Evolutionary conservation across 1,140 invertebrate species (phyloP).

Genomic region (Steinernema feltiae): DNA sequence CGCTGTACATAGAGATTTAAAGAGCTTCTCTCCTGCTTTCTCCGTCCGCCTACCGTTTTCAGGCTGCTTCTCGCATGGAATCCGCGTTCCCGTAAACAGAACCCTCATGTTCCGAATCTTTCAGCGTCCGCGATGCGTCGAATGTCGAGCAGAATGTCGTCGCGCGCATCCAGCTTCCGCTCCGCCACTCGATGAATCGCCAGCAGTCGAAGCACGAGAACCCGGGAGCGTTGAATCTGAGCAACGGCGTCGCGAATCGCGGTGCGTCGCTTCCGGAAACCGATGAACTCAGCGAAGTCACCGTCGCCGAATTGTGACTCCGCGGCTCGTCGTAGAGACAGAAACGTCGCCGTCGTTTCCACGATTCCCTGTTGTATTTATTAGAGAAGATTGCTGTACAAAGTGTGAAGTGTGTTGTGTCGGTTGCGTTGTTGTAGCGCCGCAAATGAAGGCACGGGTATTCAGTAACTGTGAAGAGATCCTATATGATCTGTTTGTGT

Average conservation of each 20-base stretch:
- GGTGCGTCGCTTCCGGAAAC: neutral
- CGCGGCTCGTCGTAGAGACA: neutral
- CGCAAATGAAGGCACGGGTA: neutral
- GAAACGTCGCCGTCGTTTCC: neutral
- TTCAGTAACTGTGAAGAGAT: too few relatives aligned
- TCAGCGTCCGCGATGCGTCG: neutral
- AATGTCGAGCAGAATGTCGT: neutral
- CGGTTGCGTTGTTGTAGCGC: neutral
- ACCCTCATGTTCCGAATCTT: neutral
- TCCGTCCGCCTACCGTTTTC: neutral
- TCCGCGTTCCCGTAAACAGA: neutral
- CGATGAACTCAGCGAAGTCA: neutral
- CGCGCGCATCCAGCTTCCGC: neutral
- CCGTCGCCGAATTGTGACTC: neutral
- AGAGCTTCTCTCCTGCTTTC: too few relatives aligned
- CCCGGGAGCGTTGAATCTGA: neutral
- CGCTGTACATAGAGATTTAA: neutral
- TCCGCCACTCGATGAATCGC: constrained; percentile 5
- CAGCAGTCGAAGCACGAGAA: neutral
- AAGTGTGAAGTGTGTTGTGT: neutral
- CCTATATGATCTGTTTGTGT: too few relatives aligned
- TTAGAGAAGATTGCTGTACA: neutral
- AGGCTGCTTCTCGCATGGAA: neutral
- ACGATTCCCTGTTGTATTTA: constrained; percentile 4
- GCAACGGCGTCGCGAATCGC: neutral